phyloP scores from a whole-genome alignment of 2,797 vertebrate genomes.

The Capromys pilorides region DNA sequence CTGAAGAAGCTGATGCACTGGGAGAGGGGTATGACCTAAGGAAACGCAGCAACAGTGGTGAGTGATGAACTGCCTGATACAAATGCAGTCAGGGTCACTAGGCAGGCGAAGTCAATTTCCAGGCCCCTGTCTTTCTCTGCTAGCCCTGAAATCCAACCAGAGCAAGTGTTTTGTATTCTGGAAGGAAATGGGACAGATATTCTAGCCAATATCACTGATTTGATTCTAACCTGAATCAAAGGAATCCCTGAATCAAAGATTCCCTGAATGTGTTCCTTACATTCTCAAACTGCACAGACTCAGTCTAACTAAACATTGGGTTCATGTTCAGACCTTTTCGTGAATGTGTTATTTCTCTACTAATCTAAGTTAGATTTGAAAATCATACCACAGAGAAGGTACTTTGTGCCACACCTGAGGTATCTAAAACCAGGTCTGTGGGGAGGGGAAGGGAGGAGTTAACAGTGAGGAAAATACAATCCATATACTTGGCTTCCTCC shows the following conservation, averaged over 20 bases:
- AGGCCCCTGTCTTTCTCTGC: not conserved
- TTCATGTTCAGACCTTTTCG: not conserved
- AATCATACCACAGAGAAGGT: not conserved
- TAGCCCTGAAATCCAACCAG: not conserved
- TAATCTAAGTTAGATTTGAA: not conserved
- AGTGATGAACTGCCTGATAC: slow-evolving; percentile 66
- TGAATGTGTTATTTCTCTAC: not conserved
- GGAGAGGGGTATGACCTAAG: slow-evolving; percentile 89
- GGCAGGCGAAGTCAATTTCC: no score
- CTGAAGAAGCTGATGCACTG: slow-evolving; percentile 90
- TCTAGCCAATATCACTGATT: not conserved
- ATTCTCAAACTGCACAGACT: not conserved
- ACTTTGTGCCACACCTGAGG: not conserved
- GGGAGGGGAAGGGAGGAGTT: rapidly evolving
- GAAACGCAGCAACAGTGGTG: slow-evolving; percentile 94
- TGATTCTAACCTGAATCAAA: no score
- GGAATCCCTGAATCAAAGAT: no score
- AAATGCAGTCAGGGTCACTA: rapidly evolving
- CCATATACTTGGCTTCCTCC: not conserved
- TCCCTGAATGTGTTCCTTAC: not conserved
- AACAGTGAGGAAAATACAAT: rapidly evolving
- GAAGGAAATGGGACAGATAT: not conserved
- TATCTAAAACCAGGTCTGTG: not conserved
- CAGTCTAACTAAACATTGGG: not conserved
- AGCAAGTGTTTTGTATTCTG: not conserved